A percentile compares a stretch with the other conserved stretches of the same genome.
Evolutionary conservation across 2,113 vertebrate species (phyloP).

Genomic region (Hiodon alosoides): DNA sequence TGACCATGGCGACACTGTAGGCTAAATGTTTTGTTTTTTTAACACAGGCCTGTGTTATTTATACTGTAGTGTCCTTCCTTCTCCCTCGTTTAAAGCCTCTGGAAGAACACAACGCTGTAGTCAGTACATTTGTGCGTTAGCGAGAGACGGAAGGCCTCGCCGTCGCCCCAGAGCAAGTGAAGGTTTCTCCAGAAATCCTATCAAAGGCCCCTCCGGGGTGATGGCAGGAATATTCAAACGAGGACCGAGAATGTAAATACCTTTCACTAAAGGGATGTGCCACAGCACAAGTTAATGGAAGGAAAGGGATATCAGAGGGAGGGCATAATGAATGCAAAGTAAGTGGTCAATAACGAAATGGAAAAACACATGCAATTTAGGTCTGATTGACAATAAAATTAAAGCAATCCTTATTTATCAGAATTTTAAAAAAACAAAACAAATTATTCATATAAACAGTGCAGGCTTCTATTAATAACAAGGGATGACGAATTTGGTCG

Average conservation of each 20-base stretch:
- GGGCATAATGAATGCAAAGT: neutral
- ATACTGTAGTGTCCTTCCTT: neutral
- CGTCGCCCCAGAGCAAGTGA: constrained; percentile 33
- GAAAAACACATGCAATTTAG: constrained; percentile 3
- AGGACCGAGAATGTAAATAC: constrained; percentile 23
- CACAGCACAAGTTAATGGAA: no score
- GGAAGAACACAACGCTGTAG: constrained; percentile 33
- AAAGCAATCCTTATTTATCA: constrained; percentile 28
- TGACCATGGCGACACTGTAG: neutral
- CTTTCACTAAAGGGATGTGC: neutral
- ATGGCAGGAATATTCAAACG: constrained; percentile 36
- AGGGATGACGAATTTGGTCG: constrained; percentile 25
- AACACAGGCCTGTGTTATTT: neutral
- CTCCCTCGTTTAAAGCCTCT: constrained; percentile 13
- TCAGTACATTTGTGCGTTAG: constrained; percentile 35
- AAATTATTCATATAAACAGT: constrained; percentile 35
- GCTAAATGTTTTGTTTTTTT: neutral
- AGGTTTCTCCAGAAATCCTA: constrained; percentile 38
- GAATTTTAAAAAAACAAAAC: constrained; percentile 33
- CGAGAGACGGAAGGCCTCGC: constrained; percentile 29
- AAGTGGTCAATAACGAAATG: no score
- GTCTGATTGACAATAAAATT: constrained; percentile 33
- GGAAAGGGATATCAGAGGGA: neutral
- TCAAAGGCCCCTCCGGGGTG: constrained; percentile 3
- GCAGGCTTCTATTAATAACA: constrained; percentile 34